Percentiles rank a stretch among this genome's conserved stretches.
These are phyloP conservation scores for Oxyruncus cristatus DNA, from an alignment of 2,113 vertebrate genomes.

Conservation along the genomic window DNA sequence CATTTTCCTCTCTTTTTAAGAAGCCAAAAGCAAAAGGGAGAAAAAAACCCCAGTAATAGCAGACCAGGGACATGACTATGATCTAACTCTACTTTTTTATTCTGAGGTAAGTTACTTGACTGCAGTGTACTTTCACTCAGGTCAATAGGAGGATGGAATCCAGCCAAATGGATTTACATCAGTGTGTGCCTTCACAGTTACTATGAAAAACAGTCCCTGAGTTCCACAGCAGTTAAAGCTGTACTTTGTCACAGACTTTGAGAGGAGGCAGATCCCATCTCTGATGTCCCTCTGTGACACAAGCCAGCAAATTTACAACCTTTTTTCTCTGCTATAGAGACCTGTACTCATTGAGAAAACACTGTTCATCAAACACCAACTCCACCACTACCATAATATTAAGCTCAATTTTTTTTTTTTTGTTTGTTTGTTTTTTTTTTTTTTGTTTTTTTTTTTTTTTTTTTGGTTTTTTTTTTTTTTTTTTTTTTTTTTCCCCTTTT, in stretches of 20 bases:
- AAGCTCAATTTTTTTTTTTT: neutral
- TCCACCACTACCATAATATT: neutral
- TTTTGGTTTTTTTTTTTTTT: neutral
- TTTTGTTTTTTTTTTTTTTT: neutral
- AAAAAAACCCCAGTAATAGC: neutral
- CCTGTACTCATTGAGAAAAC: neutral
- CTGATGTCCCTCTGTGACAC: too few relatives aligned
- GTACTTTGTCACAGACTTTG: neutral
- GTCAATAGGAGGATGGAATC: neutral
- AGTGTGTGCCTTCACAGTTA: neutral
- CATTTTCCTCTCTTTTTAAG: neutral
- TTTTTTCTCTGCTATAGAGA: neutral
- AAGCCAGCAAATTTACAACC: neutral
- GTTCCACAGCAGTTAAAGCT: neutral
- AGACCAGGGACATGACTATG: neutral
- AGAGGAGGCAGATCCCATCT: neutral
- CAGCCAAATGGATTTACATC: neutral
- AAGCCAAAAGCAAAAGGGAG: neutral
- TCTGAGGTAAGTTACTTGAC: neutral
- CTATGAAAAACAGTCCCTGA: neutral
- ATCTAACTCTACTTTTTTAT: neutral
- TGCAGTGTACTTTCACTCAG: neutral
- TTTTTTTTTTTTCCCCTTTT: neutral
- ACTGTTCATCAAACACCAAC: neutral
- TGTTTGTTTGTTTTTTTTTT: neutral